Base-by-base conservation (phyloP, 2,888 invertebrate species). In the Epicampocera succincta region DNA sequence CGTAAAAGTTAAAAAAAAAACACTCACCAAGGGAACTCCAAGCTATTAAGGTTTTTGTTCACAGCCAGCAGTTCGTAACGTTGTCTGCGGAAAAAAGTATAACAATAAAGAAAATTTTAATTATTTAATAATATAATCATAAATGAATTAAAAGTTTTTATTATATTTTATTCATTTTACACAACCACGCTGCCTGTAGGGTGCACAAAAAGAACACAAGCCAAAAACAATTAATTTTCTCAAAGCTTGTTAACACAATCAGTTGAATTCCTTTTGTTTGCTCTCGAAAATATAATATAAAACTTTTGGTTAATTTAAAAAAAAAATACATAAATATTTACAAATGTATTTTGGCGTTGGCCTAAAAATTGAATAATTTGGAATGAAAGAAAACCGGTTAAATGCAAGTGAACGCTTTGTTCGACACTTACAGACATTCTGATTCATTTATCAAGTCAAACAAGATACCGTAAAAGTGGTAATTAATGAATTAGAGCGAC, bases 271-370 rank as follows among this genome's bases (percentile, higher is more conserved):
- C 65, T 58, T 58, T 66, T 78, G 63, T 65, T 77, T 63, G 63
- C 48, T 69, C 8, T 15, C 21, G 13, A 46, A 54, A n/a, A n/a
- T n/a, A n/a, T 40, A 29, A 19, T n/a, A 33, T 5, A 6, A 52
- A 58, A 33, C 40, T 42, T 58, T 68, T 63, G 66, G 72, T 81
- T 74, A 50, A 73, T 78, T 68, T 76, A 63, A 73, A 66, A 33
- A 76, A 73, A n/a, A n/a, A n/a, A n/a, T n/a, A n/a, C n/a, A n/a
- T 78, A 77, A 78, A 78, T 82, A 78, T 82, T 77, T 78, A 82
- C 74, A 71, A 69, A 69, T 74, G 63, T 69, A 78, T 74, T 82
- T 78, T 74, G 73, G 74, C 78, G 50, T 60, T 44, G 58, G 52
- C 50, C 17, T 73, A 38, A 19, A 40, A 56, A 44, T 42, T 48